Evolutionary conservation across 1,140 invertebrate species (phyloP), one percentile per base, ranked within the genome.

Genomic region (Drosophila nannoptera): DNA sequence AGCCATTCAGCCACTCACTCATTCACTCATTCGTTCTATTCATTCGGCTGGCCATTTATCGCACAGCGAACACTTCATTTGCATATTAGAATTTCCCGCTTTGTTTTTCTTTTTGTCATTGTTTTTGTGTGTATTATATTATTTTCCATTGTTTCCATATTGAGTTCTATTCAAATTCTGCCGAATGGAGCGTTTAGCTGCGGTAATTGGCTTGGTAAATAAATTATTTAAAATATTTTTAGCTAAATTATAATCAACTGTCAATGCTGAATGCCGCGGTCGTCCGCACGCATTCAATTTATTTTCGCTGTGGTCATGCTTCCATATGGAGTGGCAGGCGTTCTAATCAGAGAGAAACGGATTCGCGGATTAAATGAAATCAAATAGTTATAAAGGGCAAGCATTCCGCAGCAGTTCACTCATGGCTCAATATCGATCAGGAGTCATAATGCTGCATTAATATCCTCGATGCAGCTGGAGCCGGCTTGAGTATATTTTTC

Each of bases 31-130:
- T 60, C 12, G 32, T 11, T 42, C 9, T 42, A 42, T 42, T 42
- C 40, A 42, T 42, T 42, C 40, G n/a, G 12, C 12, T 43, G 40
- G 58, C 53, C 40, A 52, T 46, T 64, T 52, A 69, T 69, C 45
- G 61, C 33, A 7, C 12, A 63, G 14, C 50, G 45, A 48, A 55
- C 66, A 63, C 50, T 7, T 38, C 4, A 60, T 74, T 74, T 59
- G 46, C 53, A 76, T 66, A 22, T 22, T 22, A 1, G 22, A 22
- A 22, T 22, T 22, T 22, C 22, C 3, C 22, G 1, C 22, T 22
- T 22, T 22, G 43, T 46, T 29, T 56, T 35, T 50, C 46, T 53
- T 61, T 14, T 38, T 32, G 16, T 12, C n/a, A 11, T 62, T 65
- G 54, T 32, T 31, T 16, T 50, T 46, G 32, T 43, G 12, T 31